Evolutionary conservation across 2,113 vertebrate species (phyloP), one percentile per base, ranked within the genome.

Genomic region (Collichthys lucidus): DNA sequence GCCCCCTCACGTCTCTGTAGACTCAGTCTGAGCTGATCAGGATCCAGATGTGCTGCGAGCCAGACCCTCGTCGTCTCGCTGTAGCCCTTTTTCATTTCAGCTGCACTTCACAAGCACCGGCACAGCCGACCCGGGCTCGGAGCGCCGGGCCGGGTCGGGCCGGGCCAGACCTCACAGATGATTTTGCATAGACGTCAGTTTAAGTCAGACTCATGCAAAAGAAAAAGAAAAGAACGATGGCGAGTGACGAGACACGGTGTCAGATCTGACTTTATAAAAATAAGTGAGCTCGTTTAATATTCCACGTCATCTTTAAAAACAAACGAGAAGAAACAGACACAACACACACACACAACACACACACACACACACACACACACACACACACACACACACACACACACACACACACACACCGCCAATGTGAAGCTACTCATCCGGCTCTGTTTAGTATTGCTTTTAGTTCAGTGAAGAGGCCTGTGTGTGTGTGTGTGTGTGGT

Each of bases 181-280:
- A 73, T 88, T 94, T 94, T 95, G 94, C 94, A 95, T 95, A 95
- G 94, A 94, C 92, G 87, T 91, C 84, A 26, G 80, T 90, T 91
- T 81, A 87, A 93, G 88, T 94, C 80, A 83, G 91, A 93, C 91
- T 92, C 93, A 93, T 95, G 94, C 94, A 94, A 92, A 93, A 57
- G 29, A 12, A 16, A 49, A 62, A 66, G 11, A 62, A 52, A 47
- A 14, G 42, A 52, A 59, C 3, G 62, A 11, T 15, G 10, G 22
- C 31, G 67, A 63, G 24, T 1, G 24, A 15, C 31, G 7, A 35
- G 42, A 40, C 55, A 26, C 26, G 31, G 71, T 81, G 86, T 80
- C 84, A 76, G 65, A 74, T 75, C 83, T 83, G 83, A 80, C 73
- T 85, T 93, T 94, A 94, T 87, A 94, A 94, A 94, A 95, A 95